Conservation (phyloP, 1,140 invertebrate species). For the Aphis gossypii region DNA sequence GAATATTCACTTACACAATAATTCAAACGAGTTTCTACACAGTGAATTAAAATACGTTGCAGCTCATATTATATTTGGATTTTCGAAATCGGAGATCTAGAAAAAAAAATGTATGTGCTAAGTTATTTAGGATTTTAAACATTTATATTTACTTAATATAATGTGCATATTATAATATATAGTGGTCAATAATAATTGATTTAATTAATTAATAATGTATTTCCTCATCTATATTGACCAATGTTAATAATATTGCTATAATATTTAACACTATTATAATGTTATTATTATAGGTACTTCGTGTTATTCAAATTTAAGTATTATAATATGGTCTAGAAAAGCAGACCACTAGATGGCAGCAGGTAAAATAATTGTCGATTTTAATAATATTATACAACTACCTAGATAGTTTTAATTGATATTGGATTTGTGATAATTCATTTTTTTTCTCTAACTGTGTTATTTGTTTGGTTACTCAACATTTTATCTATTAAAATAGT, state of each 20-base stretch:
- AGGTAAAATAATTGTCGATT: neutral
- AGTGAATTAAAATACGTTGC: neutral
- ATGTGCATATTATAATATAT: neutral
- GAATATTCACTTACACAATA: neutral
- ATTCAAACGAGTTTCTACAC: neutral
- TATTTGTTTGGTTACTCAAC: neutral
- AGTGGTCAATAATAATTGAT: neutral
- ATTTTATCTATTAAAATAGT: neutral
- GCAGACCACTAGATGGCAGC: neutral
- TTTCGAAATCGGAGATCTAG: neutral
- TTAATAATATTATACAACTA: neutral
- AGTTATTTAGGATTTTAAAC: neutral
- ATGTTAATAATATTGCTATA: neutral
- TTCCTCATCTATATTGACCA: neutral
- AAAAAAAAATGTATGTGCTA: neutral
- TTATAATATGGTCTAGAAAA: neutral
- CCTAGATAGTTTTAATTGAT: neutral
- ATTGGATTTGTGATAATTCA: neutral
- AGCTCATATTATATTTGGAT: neutral
- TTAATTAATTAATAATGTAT: neutral
- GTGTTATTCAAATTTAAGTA: neutral
- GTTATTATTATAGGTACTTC: neutral
- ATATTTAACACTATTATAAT: neutral
- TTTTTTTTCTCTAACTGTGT: neutral
- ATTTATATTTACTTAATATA: neutral